Conservation (phyloP, 2,888 invertebrate genomes). For the Drosophila engyochracea region DNA sequence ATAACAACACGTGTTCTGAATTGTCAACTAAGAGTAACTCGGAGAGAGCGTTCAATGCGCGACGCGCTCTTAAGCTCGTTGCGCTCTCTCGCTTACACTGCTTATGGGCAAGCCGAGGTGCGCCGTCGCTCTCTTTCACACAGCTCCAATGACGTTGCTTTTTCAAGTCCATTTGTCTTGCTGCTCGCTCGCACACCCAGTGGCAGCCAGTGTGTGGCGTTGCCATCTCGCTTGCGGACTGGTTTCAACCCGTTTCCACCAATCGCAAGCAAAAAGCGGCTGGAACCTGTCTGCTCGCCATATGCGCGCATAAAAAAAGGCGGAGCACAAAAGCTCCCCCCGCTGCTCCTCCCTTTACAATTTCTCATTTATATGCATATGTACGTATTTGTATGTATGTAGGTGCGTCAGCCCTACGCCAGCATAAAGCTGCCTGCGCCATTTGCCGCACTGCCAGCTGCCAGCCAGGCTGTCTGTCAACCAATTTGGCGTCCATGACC, state of each 20-base stretch:
- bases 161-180: slow-evolving; percentile 31
- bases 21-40: slow-evolving; percentile 45
- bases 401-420: slow-evolving; percentile 43
- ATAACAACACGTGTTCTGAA: slow-evolving; percentile 63
- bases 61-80: slow-evolving; percentile 61
- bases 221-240: slow-evolving; percentile 67
- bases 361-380: background rate
- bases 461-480: slow-evolving; percentile 66
- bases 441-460: slow-evolving; percentile 57
- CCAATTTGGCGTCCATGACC: slow-evolving; percentile 83
- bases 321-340: slow-evolving; percentile 61
- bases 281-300: slow-evolving; percentile 45
- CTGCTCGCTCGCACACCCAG: slow-evolving; percentile 49
- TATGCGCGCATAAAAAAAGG: slow-evolving; percentile 68
- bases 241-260: slow-evolving; percentile 66
- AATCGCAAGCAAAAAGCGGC: slow-evolving; percentile 74
- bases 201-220: slow-evolving; percentile 15
- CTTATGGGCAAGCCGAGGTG: background rate
- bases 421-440: slow-evolving; percentile 53
- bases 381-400: background rate
- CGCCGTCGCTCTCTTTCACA: slow-evolving; percentile 40
- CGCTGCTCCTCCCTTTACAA: slow-evolving; percentile 6
- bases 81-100: slow-evolving; percentile 43
- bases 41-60: slow-evolving; percentile 15
- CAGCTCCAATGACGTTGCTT: slow-evolving; percentile 41